Percentiles rank a stretch among this genome's conserved stretches.
phyloP scores from a whole-genome alignment of 2,888 invertebrate species.

The Bruchidius siliquastri region DNA sequence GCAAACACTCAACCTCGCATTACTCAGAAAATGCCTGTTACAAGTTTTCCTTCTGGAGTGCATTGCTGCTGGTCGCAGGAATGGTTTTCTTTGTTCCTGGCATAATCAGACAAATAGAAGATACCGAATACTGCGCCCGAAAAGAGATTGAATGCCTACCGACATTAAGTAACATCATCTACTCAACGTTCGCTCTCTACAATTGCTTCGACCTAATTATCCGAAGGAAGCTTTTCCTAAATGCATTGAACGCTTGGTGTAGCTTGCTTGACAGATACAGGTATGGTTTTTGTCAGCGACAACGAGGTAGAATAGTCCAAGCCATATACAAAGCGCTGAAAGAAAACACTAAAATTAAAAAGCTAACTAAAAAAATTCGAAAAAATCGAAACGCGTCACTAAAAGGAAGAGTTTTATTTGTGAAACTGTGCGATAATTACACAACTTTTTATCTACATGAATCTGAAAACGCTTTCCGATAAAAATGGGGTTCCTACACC shows the following conservation, averaged over 20 bases:
- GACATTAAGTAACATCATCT: neutral
- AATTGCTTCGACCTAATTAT: neutral
- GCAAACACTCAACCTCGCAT: neutral
- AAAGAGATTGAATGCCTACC: neutral
- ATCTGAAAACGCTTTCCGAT: too few species aligned
- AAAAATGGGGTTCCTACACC: too few species aligned
- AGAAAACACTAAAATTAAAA: too few species aligned
- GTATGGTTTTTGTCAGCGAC: neutral
- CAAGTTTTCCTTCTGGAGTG: neutral
- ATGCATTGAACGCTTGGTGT: neutral
- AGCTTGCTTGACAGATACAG: neutral
- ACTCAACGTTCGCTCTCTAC: neutral
- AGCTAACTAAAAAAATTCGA: too few species aligned
- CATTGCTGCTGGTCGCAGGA: neutral
- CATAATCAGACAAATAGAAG: neutral
- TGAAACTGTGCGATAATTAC: too few species aligned
- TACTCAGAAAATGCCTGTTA: neutral
- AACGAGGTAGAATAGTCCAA: too few species aligned
- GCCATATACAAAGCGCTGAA: too few species aligned
- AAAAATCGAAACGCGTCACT: too few species aligned
- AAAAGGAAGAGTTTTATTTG: too few species aligned
- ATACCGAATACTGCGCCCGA: neutral
- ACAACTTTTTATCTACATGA: too few species aligned
- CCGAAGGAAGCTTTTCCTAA: neutral
- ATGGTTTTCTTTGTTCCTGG: neutral